A percentile compares a stretch with the other conserved stretches of the same genome.
Conservation (phyloP, 30 jellyfish, hydroid and myxozoan species). For the Pseudorhiza aurosa region DNA sequence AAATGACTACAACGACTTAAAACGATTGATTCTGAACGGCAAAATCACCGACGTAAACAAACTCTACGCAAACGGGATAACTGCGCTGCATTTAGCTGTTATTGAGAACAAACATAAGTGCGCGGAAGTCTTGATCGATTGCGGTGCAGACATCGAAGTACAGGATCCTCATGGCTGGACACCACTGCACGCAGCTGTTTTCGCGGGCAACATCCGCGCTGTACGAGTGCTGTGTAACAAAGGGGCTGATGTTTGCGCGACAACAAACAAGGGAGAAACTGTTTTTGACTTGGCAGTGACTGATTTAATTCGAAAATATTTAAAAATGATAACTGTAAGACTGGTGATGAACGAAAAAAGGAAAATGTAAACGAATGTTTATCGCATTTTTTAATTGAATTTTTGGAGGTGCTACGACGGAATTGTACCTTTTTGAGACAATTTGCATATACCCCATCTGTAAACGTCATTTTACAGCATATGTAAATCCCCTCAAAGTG, state of each 20-base stretch:
- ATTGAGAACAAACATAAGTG: slow-evolving; percentile 58
- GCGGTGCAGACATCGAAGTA: slow-evolving; percentile 68
- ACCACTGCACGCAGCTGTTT: slow-evolving; percentile 81
- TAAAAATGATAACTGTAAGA: slow-evolving; percentile 57
- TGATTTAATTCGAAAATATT: slow-evolving; percentile 54
- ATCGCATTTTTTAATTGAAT: background rate
- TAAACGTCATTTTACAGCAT: too few relatives aligned
- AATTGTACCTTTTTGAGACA: too few relatives aligned
- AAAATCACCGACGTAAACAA: slow-evolving; percentile 59
- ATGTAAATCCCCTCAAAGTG: too few relatives aligned
- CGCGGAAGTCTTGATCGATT: slow-evolving; percentile 57
- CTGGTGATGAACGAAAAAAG: slow-evolving; percentile 38
- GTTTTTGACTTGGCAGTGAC: slow-evolving; percentile 74
- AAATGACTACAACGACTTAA: slow-evolving; percentile 59
- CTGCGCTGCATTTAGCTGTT: slow-evolving; percentile 72
- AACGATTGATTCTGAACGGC: slow-evolving; percentile 25
- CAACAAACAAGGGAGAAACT: slow-evolving; percentile 73
- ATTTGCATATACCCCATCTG: too few relatives aligned
- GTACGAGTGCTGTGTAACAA: slow-evolving; percentile 36
- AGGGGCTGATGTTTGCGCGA: slow-evolving; percentile 70
- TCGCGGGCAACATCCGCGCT: slow-evolving; percentile 57
- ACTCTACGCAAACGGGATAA: slow-evolving; percentile 67
- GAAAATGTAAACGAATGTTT: slow-evolving; percentile 1
- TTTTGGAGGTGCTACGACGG: too few relatives aligned
- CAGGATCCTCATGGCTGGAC: slow-evolving; percentile 89